phyloP scores from a whole-genome alignment of 64 coral and sea anemone species.

The Trachythela sp. region DNA sequence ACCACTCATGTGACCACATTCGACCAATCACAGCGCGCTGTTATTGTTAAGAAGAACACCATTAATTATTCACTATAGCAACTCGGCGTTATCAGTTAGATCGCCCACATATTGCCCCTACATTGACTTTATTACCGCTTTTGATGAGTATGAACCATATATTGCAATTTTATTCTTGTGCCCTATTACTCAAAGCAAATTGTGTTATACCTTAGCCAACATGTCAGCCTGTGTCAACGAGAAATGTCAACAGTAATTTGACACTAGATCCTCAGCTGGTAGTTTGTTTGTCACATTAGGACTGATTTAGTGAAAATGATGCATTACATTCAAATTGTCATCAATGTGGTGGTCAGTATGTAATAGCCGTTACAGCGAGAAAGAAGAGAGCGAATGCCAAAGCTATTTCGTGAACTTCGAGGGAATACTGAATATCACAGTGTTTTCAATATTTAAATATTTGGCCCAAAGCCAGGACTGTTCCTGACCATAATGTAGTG shows the following conservation, averaged over 20 bases:
- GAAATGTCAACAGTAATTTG: background rate
- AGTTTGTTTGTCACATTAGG: background rate
- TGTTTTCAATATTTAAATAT: too few species aligned
- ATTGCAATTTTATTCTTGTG: background rate
- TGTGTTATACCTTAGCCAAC: background rate
- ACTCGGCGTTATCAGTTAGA: background rate
- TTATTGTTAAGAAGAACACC: background rate
- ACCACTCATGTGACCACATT: background rate
- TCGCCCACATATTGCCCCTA: background rate
- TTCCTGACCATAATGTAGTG: too few species aligned
- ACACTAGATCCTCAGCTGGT: background rate
- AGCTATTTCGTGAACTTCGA: too few species aligned
- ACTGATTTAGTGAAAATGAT: background rate
- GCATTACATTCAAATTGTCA: background rate
- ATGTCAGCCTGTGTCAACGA: background rate
- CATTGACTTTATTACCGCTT: background rate
- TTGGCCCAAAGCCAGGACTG: too few species aligned
- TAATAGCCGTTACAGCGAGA: background rate
- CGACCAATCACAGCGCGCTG: background rate
- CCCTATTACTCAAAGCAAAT: background rate
- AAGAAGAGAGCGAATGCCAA: background rate
- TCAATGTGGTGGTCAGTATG: background rate
- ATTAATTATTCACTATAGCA: constrained; percentile 33
- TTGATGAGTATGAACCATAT: background rate
- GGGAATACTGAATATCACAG: too few species aligned